These are phyloP conservation scores for Drosophila anomelani DNA, from an alignment of 2,888 invertebrate species.

Conservation along the genomic window DNA sequence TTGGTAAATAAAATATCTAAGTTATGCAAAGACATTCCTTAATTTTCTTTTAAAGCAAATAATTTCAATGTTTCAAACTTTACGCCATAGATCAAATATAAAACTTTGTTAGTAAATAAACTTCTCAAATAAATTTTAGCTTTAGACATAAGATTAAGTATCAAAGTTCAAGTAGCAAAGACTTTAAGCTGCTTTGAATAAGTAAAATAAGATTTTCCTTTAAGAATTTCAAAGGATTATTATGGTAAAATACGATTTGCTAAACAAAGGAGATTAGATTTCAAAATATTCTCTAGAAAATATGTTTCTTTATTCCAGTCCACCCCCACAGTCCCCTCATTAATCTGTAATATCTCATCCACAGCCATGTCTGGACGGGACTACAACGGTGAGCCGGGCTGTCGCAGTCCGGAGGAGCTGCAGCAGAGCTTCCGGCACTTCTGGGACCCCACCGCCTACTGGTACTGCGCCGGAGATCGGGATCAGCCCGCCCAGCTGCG, in stretches of 20 bases:
- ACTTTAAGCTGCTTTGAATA: background rate
- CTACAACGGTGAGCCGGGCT: constrained; percentile 58
- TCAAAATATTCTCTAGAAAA: background rate
- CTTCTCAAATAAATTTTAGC: background rate
- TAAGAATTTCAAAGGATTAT: background rate
- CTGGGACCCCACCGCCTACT: constrained; percentile 62
- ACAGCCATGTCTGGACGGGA: constrained; percentile 35
- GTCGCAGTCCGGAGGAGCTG: constrained; percentile 44
- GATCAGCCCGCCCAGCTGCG: constrained; percentile 48
- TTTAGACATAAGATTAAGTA: too few species aligned
- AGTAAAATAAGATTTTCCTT: too few species aligned
- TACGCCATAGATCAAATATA: background rate
- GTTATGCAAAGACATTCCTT: too few species aligned
- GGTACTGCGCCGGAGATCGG: constrained; percentile 49
- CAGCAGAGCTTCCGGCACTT: constrained; percentile 55
- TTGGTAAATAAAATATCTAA: background rate
- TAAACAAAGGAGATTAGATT: background rate
- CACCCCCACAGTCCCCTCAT: too few species aligned
- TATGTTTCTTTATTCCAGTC: background rate
- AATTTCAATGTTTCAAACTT: background rate
- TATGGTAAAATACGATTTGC: too few species aligned
- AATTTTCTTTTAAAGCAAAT: too few species aligned
- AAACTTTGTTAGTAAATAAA: background rate
- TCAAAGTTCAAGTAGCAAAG: background rate
- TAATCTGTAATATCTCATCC: background rate